phyloP scores from a whole-genome alignment of 1,140 invertebrate species.

The Riptortus pedestris region DNA sequence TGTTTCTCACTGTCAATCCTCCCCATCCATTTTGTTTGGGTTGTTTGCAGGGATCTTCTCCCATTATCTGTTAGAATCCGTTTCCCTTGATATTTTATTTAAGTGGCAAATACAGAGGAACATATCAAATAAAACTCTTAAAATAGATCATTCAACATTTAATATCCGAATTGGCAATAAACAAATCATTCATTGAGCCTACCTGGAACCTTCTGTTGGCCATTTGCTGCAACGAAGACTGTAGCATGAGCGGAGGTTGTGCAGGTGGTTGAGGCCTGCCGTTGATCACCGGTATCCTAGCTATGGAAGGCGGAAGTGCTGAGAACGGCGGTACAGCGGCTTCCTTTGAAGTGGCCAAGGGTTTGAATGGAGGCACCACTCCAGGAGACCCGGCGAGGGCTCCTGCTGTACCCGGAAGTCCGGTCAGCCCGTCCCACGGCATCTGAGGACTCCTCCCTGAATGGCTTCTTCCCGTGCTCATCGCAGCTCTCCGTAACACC shows the following conservation, averaged over 20 bases:
- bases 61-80: no score
- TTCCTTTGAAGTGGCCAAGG: constrained; percentile 39
- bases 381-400: constrained; percentile 13
- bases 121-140: no score
- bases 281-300: constrained; percentile 37
- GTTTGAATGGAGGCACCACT: constrained; percentile 58
- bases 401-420: constrained; percentile 9
- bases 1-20: no score
- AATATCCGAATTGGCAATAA: no score
- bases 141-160: no score
- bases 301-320: constrained; percentile 44
- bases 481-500: not conserved
- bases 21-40: no score
- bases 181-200: no score
- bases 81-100: no score
- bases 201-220: constrained; percentile 31
- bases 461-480: constrained; percentile 18
- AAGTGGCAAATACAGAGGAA: no score
- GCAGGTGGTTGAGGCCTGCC: not conserved
- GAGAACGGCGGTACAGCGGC: constrained; percentile 39
- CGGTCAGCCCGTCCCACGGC: not conserved
- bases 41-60: no score
- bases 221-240: constrained; percentile 28
- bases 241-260: constrained; percentile 21
- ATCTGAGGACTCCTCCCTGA: constrained; percentile 8